phyloP scores from a whole-genome alignment of 1,140 invertebrate genomes.

The Nasonia longicornis region DNA sequence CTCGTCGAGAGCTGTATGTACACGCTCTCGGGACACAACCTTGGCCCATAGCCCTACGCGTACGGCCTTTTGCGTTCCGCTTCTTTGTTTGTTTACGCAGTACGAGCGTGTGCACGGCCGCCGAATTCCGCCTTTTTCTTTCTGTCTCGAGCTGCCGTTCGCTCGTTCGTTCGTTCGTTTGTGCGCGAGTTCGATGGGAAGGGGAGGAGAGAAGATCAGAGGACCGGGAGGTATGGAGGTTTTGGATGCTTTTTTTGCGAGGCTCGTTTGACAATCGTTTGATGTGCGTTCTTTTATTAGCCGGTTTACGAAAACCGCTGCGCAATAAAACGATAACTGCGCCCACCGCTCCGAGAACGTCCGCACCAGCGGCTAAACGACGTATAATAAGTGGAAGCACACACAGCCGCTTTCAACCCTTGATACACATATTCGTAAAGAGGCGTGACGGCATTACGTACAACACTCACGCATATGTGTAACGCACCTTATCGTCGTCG shows the following conservation, averaged over 20 bases:
- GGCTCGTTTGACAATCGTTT: no score
- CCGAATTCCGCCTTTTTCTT: slow-evolving; percentile 31
- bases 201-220: no score
- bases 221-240: no score
- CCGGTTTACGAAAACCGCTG: no score
- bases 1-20: slow-evolving; percentile 27
- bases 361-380: background rate
- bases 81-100: slow-evolving; percentile 35
- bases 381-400: slow-evolving; percentile 9
- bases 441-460: slow-evolving; percentile 39
- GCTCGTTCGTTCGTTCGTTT: background rate
- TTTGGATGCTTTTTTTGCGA: no score
- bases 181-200: no score
- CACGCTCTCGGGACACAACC: background rate
- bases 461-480: background rate
- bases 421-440: background rate
- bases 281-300: no score
- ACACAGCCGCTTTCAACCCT: background rate
- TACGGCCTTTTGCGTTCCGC: background rate
- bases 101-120: background rate
- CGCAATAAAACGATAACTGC: no score
- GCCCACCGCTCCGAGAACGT: background rate
- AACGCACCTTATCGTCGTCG: background rate
- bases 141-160: background rate
- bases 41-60: slow-evolving; percentile 11